Base-by-base conservation (phyloP, 2,888 invertebrate species). In the Troides aeacus region DNA sequence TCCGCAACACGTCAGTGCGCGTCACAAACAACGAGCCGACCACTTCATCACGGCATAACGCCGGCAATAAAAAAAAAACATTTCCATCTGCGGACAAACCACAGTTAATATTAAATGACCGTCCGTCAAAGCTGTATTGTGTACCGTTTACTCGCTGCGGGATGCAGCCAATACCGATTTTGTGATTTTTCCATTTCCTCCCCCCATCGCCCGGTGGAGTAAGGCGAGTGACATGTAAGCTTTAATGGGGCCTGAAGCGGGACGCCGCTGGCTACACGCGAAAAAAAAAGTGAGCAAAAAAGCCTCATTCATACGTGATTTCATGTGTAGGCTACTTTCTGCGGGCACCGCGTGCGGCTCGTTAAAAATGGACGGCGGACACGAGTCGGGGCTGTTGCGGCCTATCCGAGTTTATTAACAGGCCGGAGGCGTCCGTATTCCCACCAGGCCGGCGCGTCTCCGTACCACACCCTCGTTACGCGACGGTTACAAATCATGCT, bases 81-180 rank as follows among this genome's bases (percentile, higher is more conserved):
- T 90, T 91, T 88, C 89, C 92, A 92, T 91, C 90, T 91, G 90
- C 85, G 89, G 88, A 84, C 88, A 90, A 91, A 91, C 92, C 92
- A 83, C 92, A 90, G 92, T 92, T 90, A 92, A 92, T 92, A 92
- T 92, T 92, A 92, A 92, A 92, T 91, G 91, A 90, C 85, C 90
- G 89, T 91, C 85, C 89, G 88, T 92, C 92, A 92, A 92, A 92
- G 89, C 88, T 87, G 87, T 88, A 88, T 90, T 88, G 90, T 87
- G 79, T 83, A 83, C 84, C 82, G 87, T 87, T 86, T 84, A 85
- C 74, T 78, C 87, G 83, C 85, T 80, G 87, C 84, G 89, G 89
- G 88, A 85, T 84, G 84, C 85, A 84, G 85, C 87, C 90, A 84
- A 90, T 90, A 89, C 88, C 89, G 87, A 91, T 89, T 91, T 91